Evolutionary conservation across 2,888 invertebrate genomes (phyloP).

Genomic region (Campoletis raptor): DNA sequence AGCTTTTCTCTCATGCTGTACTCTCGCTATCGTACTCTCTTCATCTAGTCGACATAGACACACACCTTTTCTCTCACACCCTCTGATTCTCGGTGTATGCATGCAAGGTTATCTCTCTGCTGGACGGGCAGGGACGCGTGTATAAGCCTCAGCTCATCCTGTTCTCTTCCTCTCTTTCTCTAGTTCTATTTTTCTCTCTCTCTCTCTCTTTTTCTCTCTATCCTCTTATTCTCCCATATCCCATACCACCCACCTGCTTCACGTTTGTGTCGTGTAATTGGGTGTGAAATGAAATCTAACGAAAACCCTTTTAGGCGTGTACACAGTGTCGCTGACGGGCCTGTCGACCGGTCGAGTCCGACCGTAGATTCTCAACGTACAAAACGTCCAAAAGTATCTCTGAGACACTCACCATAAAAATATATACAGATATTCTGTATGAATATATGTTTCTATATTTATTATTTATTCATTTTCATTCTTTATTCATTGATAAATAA

Average conservation of each 20-base stretch:
- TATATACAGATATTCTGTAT: neutral
- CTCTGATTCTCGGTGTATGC: slow-evolving; percentile 58
- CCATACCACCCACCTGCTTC: slow-evolving; percentile 66
- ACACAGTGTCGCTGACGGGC: slow-evolving; percentile 79
- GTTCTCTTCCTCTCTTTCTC: slow-evolving; percentile 45
- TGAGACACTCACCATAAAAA: slow-evolving; percentile 40
- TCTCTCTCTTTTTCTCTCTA: slow-evolving; percentile 43
- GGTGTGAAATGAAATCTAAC: slow-evolving; percentile 85
- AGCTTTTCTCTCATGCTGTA: slow-evolving; percentile 42
- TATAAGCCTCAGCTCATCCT: slow-evolving; percentile 60
- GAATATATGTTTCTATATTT: neutral
- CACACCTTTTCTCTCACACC: slow-evolving; percentile 59
- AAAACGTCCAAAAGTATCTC: slow-evolving; percentile 37
- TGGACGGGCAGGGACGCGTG: slow-evolving; percentile 39
- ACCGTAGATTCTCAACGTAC: slow-evolving; percentile 34
- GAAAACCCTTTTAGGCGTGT: slow-evolving; percentile 85
- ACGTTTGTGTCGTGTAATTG: slow-evolving; percentile 82
- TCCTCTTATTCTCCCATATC: slow-evolving; percentile 53
- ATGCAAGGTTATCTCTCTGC: slow-evolving; percentile 41
- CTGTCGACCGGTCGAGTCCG: slow-evolving; percentile 76
- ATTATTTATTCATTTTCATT: no score
- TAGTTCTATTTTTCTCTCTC: slow-evolving; percentile 36
- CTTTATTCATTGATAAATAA: no score
- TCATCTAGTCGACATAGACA: slow-evolving; percentile 33
- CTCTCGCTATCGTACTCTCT: slow-evolving; percentile 48